A percentile compares a stretch with the other conserved stretches of the same genome.
phyloP scores from a whole-genome alignment of 2,797 vertebrate species.

The Ptychadena robeensis region DNA sequence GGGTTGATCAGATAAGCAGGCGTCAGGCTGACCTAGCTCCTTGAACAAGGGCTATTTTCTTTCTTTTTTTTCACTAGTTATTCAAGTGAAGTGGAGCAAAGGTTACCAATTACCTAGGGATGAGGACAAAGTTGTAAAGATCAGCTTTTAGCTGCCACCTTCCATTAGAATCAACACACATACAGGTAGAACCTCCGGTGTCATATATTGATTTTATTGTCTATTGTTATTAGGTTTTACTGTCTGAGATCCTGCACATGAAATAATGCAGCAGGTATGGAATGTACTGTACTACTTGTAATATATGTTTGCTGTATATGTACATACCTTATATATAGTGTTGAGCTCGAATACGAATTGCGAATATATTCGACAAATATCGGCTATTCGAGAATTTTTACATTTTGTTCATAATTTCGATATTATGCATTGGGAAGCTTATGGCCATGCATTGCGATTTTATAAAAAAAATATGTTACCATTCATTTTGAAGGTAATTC shows the following conservation, averaged over 20 bases:
- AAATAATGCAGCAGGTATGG: background rate
- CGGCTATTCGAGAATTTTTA: no score
- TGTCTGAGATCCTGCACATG: background rate
- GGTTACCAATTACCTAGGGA: slow-evolving; percentile 87
- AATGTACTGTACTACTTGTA: background rate
- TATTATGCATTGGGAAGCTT: no score
- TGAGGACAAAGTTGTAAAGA: slow-evolving; percentile 82
- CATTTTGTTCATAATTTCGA: no score
- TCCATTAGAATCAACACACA: slow-evolving; percentile 80
- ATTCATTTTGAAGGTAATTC: no score
- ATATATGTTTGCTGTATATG: background rate
- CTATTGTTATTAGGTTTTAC: background rate
- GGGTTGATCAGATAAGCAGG: slow-evolving; percentile 76
- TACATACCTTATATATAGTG: no score
- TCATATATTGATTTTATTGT: slow-evolving; percentile 60
- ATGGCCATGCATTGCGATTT: no score
- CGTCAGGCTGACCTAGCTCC: slow-evolving; percentile 78
- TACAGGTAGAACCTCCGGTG: slow-evolving; percentile 73
- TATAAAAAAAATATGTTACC: no score
- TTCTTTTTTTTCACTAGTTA: slow-evolving; percentile 67
- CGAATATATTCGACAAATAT: no score
- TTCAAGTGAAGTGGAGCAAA: slow-evolving; percentile 78
- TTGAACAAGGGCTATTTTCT: slow-evolving; percentile 65
- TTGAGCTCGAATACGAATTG: no score
- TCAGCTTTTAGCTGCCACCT: slow-evolving; percentile 84